Conservation (phyloP, 2,888 invertebrate species). For the Gisinianus flammeolus region DNA sequence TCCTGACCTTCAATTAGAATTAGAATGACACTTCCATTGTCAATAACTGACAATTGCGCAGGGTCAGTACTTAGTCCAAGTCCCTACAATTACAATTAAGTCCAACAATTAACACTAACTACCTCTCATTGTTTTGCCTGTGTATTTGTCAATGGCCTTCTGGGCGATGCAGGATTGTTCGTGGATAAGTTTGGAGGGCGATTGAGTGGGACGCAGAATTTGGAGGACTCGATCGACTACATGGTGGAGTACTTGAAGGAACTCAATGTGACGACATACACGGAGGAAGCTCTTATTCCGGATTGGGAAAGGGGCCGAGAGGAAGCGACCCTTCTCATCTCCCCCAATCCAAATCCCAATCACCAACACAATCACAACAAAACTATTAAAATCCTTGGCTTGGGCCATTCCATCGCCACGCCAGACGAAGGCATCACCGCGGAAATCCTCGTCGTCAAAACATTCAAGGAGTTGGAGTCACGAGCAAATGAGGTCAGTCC, state of each 20-base stretch:
- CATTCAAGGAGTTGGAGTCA: conserved; percentile 48
- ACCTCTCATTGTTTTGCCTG: background rate
- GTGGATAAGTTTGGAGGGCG: conserved; percentile 62
- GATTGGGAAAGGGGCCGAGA: background rate
- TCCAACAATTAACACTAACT: background rate
- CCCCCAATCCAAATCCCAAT: no score
- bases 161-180: conserved; percentile 54
- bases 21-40: background rate
- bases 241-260: conserved; percentile 60
- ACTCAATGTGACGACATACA: background rate
- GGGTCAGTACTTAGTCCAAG: background rate
- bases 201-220: conserved; percentile 61
- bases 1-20: background rate
- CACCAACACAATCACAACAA: conserved; percentile 35
- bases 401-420: conserved; percentile 53
- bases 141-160: no score
- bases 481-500: background rate
- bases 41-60: background rate
- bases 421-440: conserved; percentile 50
- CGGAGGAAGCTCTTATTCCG: background rate
- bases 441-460: conserved; percentile 49
- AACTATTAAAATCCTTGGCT: conserved; percentile 44
- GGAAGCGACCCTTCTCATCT: no score
- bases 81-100: background rate
- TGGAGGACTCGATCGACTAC: conserved; percentile 63